phyloP scores from a whole-genome alignment of 1,140 invertebrate genomes.

The Polyergus mexicanus region DNA sequence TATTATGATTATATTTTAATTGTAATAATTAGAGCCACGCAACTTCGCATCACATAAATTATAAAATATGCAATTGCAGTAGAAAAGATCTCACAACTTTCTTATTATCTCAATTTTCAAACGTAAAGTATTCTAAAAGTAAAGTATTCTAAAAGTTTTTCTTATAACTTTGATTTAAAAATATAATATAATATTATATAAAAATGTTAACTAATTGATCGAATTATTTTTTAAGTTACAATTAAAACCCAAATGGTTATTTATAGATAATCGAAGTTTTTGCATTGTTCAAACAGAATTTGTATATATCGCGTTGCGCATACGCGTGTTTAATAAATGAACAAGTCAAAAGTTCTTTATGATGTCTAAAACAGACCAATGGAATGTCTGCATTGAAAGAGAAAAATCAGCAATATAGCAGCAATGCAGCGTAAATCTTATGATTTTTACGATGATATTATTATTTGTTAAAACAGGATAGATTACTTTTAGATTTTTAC shows the following conservation, averaged over 20 bases:
- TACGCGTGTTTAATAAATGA: slow-evolving; percentile 9
- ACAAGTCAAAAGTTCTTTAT: neutral
- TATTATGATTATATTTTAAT: slow-evolving; percentile 7
- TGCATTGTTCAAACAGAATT: neutral
- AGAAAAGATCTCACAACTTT: neutral
- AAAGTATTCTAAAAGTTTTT: no score
- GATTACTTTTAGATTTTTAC: neutral
- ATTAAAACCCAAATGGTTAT: neutral
- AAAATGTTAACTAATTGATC: neutral
- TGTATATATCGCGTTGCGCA: neutral
- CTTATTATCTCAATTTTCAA: neutral
- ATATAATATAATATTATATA: neutral
- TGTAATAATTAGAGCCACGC: neutral
- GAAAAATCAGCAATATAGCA: slow-evolving; percentile 51
- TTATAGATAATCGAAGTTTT: neutral
- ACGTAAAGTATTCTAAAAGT: neutral
- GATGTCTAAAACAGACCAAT: neutral
- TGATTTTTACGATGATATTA: slow-evolving; percentile 27
- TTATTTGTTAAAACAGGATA: neutral
- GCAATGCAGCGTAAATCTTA: slow-evolving; percentile 1
- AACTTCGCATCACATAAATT: neutral
- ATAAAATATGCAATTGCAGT: neutral
- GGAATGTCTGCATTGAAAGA: neutral
- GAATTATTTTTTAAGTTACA: slow-evolving; percentile 5
- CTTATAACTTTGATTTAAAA: neutral